These are phyloP conservation scores for Sinella curviseta DNA, from an alignment of 1,140 invertebrate genomes.

Conservation along the genomic window DNA sequence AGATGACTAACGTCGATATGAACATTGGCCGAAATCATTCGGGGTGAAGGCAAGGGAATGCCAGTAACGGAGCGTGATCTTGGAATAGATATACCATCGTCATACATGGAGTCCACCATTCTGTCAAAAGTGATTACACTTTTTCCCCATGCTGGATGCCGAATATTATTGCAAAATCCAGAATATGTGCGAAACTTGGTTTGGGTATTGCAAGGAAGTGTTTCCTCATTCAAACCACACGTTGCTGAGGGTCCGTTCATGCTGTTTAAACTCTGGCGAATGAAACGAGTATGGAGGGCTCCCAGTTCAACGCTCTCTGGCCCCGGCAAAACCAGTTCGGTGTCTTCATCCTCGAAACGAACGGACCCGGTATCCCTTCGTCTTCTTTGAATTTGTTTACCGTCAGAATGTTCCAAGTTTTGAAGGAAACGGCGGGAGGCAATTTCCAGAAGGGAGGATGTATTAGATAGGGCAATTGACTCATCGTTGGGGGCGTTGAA, in stretches of 20 bases:
- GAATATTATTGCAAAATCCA: conserved; percentile 88
- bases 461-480: conserved; percentile 77
- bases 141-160: conserved; percentile 80
- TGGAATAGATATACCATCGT: conserved; percentile 82
- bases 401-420: conserved; percentile 61
- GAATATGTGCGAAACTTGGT: conserved; percentile 77
- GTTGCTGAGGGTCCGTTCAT: conserved; percentile 22
- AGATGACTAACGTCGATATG: conserved; percentile 85
- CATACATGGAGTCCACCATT: conserved; percentile 80
- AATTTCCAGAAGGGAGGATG: conserved; percentile 82
- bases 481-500: conserved; percentile 84
- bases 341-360: background rate
- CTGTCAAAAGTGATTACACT: conserved; percentile 82
- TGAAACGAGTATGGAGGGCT: background rate
- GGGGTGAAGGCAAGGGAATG: conserved; percentile 72
- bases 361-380: background rate
- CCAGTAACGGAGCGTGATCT: conserved; percentile 72
- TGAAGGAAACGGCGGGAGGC: conserved; percentile 81
- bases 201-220: conserved; percentile 71
- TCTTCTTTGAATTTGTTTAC: background rate
- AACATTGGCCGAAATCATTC: conserved; percentile 79
- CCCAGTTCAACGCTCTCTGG: background rate
- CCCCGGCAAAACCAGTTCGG: background rate
- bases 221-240: conserved; percentile 53
- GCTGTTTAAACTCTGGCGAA: conserved; percentile 5